A percentile compares a stretch with the other conserved stretches of the same genome.
Conservation (phyloP, 2,797 vertebrate genomes). For the Mallotus villosus region DNA sequence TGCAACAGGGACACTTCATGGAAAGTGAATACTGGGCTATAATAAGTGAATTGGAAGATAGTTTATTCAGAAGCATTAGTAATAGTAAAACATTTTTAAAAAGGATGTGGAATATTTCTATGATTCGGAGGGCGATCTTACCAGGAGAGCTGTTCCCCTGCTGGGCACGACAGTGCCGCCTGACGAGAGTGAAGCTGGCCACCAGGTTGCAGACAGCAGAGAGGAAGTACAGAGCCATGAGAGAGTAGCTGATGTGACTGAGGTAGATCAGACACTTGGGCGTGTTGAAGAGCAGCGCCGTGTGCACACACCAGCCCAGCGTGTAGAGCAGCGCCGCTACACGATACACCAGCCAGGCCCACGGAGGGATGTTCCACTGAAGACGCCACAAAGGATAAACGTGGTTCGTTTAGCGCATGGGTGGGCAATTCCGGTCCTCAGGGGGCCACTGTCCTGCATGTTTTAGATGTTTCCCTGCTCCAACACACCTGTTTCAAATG, state of each 20-base stretch:
- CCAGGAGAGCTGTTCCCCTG: background rate
- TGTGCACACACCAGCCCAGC: conserved; percentile 41
- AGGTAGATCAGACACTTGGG: conserved; percentile 46
- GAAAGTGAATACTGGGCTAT: no score
- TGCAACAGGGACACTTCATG: no score
- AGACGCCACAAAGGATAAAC: background rate
- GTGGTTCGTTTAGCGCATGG: background rate
- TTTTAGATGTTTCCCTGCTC: no score
- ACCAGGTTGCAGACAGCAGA: conserved; percentile 41
- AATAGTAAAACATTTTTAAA: no score
- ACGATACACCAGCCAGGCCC: conserved; percentile 39
- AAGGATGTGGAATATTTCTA: no score
- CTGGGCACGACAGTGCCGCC: conserved; percentile 2
- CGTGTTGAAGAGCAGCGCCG: conserved; percentile 24
- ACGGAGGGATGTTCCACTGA: conserved; percentile 44
- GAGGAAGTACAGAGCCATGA: conserved; percentile 41
- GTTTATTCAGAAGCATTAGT: no score
- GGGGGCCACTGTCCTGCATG: no score
- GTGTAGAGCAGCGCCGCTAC: conserved; percentile 33
- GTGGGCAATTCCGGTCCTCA: no score
- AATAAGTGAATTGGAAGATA: no score
- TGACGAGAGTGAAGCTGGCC: conserved; percentile 13
- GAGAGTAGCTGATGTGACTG: conserved; percentile 34
- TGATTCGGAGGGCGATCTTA: background rate
- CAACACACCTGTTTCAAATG: no score